phyloP scores from a whole-genome alignment of 2,888 invertebrate species.

The Drosophila nr. fundita region DNA sequence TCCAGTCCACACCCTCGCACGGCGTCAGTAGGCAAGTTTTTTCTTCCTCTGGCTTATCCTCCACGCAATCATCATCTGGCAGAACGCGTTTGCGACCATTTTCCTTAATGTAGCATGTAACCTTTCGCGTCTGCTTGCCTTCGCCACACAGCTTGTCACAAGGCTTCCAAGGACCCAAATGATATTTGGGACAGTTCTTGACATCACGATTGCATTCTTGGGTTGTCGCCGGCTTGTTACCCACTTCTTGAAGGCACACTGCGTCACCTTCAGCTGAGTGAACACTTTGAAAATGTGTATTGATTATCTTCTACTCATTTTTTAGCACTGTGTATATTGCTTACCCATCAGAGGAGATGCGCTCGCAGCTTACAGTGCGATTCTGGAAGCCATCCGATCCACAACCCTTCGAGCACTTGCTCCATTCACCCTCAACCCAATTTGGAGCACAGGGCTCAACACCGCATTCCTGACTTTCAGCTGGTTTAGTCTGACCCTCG shows the following conservation, averaged over 20 bases:
- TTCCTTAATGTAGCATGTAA: slow-evolving; percentile 91
- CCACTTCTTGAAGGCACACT: slow-evolving; percentile 89
- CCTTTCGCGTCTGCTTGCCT: slow-evolving; percentile 92
- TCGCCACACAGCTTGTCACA: slow-evolving; percentile 96
- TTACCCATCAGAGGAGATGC: slow-evolving; percentile 90
- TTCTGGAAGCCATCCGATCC: slow-evolving; percentile 90
- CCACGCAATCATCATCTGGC: slow-evolving; percentile 88
- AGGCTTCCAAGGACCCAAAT: slow-evolving; percentile 95
- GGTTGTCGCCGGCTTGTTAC: slow-evolving; percentile 89
- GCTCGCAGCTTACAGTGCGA: slow-evolving; percentile 92
- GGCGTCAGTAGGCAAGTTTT: slow-evolving; percentile 91
- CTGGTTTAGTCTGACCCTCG: slow-evolving; percentile 90
- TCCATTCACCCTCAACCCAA: slow-evolving; percentile 93
- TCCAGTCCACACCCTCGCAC: slow-evolving; percentile 97
- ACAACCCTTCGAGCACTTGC: slow-evolving; percentile 92
- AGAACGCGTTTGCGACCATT: slow-evolving; percentile 88
- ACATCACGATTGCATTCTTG: slow-evolving; percentile 91
- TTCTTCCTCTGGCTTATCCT: slow-evolving; percentile 89
- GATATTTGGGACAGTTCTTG: slow-evolving; percentile 93
- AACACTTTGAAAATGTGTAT: slow-evolving; percentile 83
- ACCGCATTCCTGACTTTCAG: slow-evolving; percentile 90
- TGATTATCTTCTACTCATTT: fast-evolving
- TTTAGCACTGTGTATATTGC: slow-evolving; percentile 6
- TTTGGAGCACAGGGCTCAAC: slow-evolving; percentile 91
- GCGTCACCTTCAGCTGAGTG: slow-evolving; percentile 90